These are phyloP conservation scores for Philopotamus ludificatus DNA, from an alignment of 1,140 invertebrate species.

Conservation along the genomic window DNA sequence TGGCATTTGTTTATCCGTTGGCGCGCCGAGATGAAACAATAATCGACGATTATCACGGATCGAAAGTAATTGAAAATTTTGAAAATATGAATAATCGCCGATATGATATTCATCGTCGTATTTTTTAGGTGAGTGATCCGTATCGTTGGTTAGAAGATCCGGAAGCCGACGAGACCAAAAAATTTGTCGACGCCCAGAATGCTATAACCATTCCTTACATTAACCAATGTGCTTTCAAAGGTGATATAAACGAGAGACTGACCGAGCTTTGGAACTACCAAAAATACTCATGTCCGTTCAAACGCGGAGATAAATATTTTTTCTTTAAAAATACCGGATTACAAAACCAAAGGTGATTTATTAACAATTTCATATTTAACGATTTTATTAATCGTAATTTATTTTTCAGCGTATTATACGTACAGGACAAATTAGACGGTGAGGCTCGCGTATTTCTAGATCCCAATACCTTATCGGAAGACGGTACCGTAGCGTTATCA, in stretches of 20 bases:
- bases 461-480: constrained; percentile 88
- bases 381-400: background rate
- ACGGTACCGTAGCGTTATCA: constrained; percentile 88
- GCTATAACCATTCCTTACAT: constrained; percentile 84
- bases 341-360: constrained; percentile 85
- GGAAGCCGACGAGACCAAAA: constrained; percentile 86
- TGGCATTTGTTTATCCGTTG: constrained; percentile 68
- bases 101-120: background rate
- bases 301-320: constrained; percentile 84
- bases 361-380: background rate
- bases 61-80: constrained; percentile 62
- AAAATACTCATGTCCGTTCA: constrained; percentile 87
- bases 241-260: constrained; percentile 72
- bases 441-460: constrained; percentile 91
- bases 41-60: constrained; percentile 80
- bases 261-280: constrained; percentile 95
- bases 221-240: constrained; percentile 69
- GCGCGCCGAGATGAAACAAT: constrained; percentile 74
- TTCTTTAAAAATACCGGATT: constrained; percentile 94
- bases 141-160: constrained; percentile 98
- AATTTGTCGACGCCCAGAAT: constrained; percentile 92
- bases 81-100: background rate
- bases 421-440: constrained; percentile 77
- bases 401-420: constrained; percentile 82
- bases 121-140: constrained; percentile 73